These are phyloP conservation scores for Oreonectes daqikongensis DNA, from an alignment of 2,797 vertebrate genomes.

Conservation along the genomic window DNA sequence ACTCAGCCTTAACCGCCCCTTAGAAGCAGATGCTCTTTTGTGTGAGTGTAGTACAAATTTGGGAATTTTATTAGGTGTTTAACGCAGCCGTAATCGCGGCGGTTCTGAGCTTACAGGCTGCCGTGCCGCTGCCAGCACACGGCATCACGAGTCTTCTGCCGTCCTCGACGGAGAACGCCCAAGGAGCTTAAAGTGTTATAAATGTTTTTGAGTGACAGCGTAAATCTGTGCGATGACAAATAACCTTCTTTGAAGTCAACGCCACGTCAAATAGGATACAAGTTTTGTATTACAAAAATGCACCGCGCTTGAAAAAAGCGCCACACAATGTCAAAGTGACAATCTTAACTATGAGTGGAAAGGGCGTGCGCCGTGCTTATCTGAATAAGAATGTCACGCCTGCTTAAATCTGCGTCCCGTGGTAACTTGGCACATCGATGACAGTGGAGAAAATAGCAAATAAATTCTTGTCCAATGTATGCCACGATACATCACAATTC, in stretches of 20 bases:
- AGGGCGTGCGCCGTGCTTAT: constrained; percentile 65
- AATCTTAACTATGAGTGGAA: constrained; percentile 66
- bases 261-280: constrained; percentile 73
- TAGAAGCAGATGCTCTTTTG: constrained; percentile 59
- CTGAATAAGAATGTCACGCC: constrained; percentile 74
- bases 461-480: constrained; percentile 78
- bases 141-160: constrained; percentile 60
- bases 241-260: constrained; percentile 75
- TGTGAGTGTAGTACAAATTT: constrained; percentile 58
- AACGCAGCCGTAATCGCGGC: constrained; percentile 63
- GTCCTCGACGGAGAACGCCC: constrained; percentile 66
- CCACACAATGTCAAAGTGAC: constrained; percentile 72
- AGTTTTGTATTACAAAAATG: constrained; percentile 72
- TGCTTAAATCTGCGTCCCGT: constrained; percentile 73
- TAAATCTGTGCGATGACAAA: constrained; percentile 80
- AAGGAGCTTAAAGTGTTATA: constrained; percentile 79
- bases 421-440: constrained; percentile 61
- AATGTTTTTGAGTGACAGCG: constrained; percentile 78
- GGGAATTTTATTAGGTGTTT: constrained; percentile 60
- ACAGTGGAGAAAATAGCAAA: constrained; percentile 60
- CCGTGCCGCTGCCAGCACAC: constrained; percentile 29
- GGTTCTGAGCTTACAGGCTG: constrained; percentile 53
- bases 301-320: constrained; percentile 57
- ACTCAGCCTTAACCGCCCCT: constrained; percentile 52
- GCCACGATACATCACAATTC: constrained; percentile 93